Evolutionary conservation across 2,113 vertebrate species (phyloP).

Genomic region (Ciconia stormi): DNA sequence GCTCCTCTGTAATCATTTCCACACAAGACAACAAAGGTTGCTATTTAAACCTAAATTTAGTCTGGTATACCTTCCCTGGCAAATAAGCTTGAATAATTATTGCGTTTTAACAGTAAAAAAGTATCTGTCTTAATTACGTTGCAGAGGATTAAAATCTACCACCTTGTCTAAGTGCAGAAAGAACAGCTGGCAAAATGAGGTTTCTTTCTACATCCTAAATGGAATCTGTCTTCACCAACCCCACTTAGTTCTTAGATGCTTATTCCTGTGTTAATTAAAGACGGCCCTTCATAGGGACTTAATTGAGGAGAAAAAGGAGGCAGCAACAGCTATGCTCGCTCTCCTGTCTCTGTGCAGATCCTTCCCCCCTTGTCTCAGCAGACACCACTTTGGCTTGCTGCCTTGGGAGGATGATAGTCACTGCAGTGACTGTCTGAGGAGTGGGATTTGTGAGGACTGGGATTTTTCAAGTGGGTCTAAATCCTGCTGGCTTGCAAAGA

Average conservation of each 20-base stretch:
- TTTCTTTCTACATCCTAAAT: not conserved
- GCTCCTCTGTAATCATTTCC: not conserved
- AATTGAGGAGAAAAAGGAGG: not conserved
- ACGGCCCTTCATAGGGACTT: not conserved
- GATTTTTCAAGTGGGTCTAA: not conserved
- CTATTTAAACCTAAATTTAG: not conserved
- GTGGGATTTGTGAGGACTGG: not conserved
- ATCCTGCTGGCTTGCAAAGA: not conserved
- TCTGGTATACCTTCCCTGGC: not conserved
- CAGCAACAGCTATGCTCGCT: not conserved
- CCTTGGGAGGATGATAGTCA: not conserved
- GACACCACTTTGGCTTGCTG: not conserved
- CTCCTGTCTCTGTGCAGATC: not conserved
- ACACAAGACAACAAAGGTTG: not conserved
- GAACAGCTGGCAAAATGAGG: not conserved
- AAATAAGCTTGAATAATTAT: not conserved
- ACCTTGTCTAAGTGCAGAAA: not conserved
- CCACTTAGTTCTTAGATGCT: not conserved
- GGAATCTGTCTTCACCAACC: not conserved
- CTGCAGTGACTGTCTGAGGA: not conserved
- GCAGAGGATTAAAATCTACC: not conserved
- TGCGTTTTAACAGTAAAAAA: not conserved
- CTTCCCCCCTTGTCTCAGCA: not conserved
- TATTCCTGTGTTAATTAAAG: not conserved
- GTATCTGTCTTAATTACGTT: not conserved